Conservation (phyloP, 2,113 vertebrate species). For the Synchiropus splendidus region DNA sequence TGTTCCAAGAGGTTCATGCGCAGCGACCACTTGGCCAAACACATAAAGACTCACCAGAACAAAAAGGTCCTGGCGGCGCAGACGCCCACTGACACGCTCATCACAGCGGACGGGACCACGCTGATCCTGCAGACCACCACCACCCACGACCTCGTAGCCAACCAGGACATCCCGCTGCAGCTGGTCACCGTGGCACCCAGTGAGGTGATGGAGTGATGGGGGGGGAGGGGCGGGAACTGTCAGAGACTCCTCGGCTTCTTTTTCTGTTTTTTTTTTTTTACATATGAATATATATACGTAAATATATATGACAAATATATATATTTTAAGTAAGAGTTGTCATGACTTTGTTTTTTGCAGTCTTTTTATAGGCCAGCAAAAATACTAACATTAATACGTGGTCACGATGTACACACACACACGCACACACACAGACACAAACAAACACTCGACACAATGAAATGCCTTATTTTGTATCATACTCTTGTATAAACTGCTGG, state of each 20-base stretch:
- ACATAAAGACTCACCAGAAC: conserved; percentile 99
- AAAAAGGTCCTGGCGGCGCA: conserved; percentile 91
- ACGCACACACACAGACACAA: conserved; percentile 35
- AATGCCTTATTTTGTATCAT: conserved; percentile 99
- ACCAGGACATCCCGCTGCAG: conserved; percentile 97
- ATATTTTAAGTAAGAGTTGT: conserved; percentile 76
- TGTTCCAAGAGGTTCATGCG: conserved; percentile 99
- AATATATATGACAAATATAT: conserved; percentile 75
- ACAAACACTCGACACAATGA: conserved; percentile 68
- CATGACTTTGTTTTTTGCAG: conserved; percentile 90
- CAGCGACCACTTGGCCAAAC: conserved; percentile 99
- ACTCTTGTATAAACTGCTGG: conserved; percentile 99
- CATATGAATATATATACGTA: conserved; percentile 72
- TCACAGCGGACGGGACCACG: conserved; percentile 91
- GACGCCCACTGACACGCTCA: conserved; percentile 73
- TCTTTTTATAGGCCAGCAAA: conserved; percentile 95
- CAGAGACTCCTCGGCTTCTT: conserved; percentile 51
- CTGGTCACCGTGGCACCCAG: conserved; percentile 95
- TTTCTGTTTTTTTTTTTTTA: conserved; percentile 54
- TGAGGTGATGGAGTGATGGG: conserved; percentile 94
- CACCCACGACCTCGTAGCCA: conserved; percentile 88
- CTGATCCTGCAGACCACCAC: conserved; percentile 95
- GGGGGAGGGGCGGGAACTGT: conserved; percentile 44
- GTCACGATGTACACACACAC: conserved; percentile 77
- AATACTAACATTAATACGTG: conserved; percentile 85